Evolutionary conservation across 2,113 vertebrate genomes (phyloP), one percentile per base, ranked within the genome.

Genomic region (Ammodytes marinus): DNA sequence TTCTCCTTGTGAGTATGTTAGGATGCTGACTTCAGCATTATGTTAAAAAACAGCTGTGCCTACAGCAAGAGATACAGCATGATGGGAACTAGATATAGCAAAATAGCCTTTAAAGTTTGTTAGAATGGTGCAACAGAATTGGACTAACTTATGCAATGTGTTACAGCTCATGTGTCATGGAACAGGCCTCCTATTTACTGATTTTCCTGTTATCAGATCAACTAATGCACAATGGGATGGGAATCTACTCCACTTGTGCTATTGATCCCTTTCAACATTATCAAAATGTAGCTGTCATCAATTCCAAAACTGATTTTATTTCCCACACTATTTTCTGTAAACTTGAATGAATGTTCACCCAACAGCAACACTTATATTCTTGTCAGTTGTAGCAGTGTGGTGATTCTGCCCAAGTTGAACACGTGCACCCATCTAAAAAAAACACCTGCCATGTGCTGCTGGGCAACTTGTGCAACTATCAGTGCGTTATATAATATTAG

Each of bases 401-500:
- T 52, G 39, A 15, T 42, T 43, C 11, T 60, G 53, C 27, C 27
- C 27, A 42, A 14, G 17, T 43, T 14, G n/a, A 61, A 69, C 55
- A 9, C 40, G 37, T 49, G 11, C 39, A 46, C 10, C 42, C 14
- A 37, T 59, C 8, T 42, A 11, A 63, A 13, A 27, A n/a, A 64
- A 43, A 39, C 52, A 57, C 14, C 43, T 4, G 2, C 52, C 53
- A 85, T 54, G 66, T 66, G 52, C 55, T 66, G 52, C 55, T 52
- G 43, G 59, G 45, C 52, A 61, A 49, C 68, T 60, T 58, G 6
- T 72, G 8, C 59, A 59, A 35, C 55, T 66, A 77, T 77, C 64
- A 19, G 14, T 10, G 8, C 42, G 70, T 89, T 91, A 65, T 64
- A 85, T 88, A 91, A 90, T 46, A 47, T 4, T 3, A 58, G 1